A percentile compares a stretch with the other conserved stretches of the same genome.
These are phyloP conservation scores for Mylabris sibirica DNA, from an alignment of 2,888 invertebrate genomes.

Conservation along the genomic window DNA sequence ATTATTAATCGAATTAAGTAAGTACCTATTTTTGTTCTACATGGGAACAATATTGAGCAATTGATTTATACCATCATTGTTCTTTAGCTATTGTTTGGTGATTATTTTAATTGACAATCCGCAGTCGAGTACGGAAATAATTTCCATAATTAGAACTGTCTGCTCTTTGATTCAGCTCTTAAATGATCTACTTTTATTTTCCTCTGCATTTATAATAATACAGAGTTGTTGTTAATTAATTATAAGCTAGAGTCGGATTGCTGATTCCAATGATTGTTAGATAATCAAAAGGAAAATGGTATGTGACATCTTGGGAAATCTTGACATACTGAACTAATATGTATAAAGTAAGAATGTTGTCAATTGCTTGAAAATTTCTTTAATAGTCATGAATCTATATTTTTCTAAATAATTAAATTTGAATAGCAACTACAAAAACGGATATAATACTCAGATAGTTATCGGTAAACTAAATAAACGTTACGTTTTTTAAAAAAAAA, in stretches of 20 bases:
- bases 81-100: neutral
- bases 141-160: neutral
- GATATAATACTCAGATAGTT: neutral
- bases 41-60: neutral
- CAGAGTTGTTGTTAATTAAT: neutral
- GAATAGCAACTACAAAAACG: neutral
- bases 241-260: neutral
- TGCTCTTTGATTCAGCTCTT: neutral
- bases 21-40: neutral
- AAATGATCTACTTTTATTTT: neutral
- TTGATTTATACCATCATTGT: conserved; percentile 18
- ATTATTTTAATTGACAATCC: conserved; percentile 2
- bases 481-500: neutral
- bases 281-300: conserved; percentile 25
- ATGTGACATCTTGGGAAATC: conserved; percentile 30
- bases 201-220: neutral
- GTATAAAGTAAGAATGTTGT: neutral
- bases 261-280: conserved; percentile 4
- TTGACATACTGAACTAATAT: conserved; percentile 33
- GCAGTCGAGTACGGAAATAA: neutral
- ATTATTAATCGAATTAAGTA: neutral
- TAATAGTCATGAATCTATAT: neutral
- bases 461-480: neutral
- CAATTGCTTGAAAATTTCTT: conserved; percentile 10
- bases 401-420: neutral